Evolutionary conservation across 2,113 vertebrate genomes (phyloP).

Genomic region (Oplegnathus fasciatus): DNA sequence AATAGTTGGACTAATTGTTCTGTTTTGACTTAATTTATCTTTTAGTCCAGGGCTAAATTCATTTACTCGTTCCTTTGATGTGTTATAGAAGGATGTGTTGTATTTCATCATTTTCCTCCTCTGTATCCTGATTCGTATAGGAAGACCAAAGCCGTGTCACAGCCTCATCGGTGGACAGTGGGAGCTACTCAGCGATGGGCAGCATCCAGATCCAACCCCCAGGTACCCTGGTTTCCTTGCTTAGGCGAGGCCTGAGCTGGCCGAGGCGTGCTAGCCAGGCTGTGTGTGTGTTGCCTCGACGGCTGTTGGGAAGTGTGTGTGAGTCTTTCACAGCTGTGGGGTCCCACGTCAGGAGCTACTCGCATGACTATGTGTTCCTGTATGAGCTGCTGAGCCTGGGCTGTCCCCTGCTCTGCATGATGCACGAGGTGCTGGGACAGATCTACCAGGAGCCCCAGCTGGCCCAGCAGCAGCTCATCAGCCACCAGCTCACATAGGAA

Average conservation of each 20-base stretch:
- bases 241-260: slow-evolving; percentile 88
- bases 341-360: slow-evolving; percentile 90
- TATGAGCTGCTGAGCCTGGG: slow-evolving; percentile 94
- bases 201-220: slow-evolving; percentile 85
- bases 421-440: slow-evolving; percentile 89
- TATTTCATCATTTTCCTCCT: background rate
- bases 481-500: slow-evolving; percentile 36
- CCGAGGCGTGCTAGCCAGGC: slow-evolving; percentile 86
- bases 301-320: slow-evolving; percentile 86
- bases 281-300: slow-evolving; percentile 85
- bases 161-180: slow-evolving; percentile 63
- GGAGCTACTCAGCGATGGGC: slow-evolving; percentile 75
- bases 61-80: background rate
- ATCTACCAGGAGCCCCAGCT: slow-evolving; percentile 88
- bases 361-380: slow-evolving; percentile 90
- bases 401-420: slow-evolving; percentile 90
- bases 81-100: background rate
- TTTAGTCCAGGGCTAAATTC: background rate
- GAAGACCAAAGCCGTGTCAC: slow-evolving; percentile 48
- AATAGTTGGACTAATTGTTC: background rate
- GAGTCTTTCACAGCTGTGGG: slow-evolving; percentile 81
- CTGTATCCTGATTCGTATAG: slow-evolving; percentile 22
- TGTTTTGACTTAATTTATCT: background rate
- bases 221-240: slow-evolving; percentile 95
- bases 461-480: slow-evolving; percentile 36